A percentile compares a stretch with the other conserved stretches of the same genome.
Conservation (phyloP, 53 echinoderm and acorn worm genomes). For the Mesocentrotus franciscanus region DNA sequence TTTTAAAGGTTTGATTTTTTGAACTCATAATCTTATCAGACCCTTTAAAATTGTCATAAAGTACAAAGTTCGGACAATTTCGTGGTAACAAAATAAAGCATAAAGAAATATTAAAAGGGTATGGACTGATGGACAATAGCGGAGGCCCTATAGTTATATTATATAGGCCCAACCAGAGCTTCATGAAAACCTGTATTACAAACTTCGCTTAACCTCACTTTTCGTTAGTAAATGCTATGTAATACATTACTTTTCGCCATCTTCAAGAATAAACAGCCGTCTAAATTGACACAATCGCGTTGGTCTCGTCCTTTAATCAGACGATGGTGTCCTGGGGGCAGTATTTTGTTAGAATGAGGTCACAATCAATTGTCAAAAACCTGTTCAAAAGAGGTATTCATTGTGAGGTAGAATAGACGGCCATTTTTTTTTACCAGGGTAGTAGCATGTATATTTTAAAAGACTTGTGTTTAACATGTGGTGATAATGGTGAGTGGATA, state of each 20-base stretch:
- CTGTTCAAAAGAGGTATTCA: constrained; percentile 25
- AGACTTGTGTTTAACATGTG: constrained; percentile 25
- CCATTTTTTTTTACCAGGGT: constrained; percentile 40
- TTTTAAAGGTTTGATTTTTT: too few relatives aligned
- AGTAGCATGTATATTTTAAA: neutral
- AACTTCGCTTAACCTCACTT: too few relatives aligned
- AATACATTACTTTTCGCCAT: neutral
- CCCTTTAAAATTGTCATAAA: neutral
- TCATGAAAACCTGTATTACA: neutral
- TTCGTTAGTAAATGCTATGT: neutral
- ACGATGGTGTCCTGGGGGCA: constrained; percentile 26
- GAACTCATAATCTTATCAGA: too few relatives aligned
- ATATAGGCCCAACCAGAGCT: neutral
- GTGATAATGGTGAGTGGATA: constrained; percentile 11
- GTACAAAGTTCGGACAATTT: neutral
- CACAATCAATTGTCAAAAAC: constrained; percentile 48
- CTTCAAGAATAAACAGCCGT: neutral
- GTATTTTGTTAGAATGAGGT: constrained; percentile 50
- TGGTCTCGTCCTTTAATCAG: neutral
- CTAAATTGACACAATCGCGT: neutral
- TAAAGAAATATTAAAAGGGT: too few relatives aligned
- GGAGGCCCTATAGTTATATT: neutral
- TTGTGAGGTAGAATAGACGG: neutral
- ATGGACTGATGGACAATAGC: neutral
- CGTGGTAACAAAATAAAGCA: neutral